A percentile compares a stretch with the other conserved stretches of the same genome.
Evolutionary conservation across 1,140 invertebrate genomes (phyloP).

Genomic region (Papilio machaon): DNA sequence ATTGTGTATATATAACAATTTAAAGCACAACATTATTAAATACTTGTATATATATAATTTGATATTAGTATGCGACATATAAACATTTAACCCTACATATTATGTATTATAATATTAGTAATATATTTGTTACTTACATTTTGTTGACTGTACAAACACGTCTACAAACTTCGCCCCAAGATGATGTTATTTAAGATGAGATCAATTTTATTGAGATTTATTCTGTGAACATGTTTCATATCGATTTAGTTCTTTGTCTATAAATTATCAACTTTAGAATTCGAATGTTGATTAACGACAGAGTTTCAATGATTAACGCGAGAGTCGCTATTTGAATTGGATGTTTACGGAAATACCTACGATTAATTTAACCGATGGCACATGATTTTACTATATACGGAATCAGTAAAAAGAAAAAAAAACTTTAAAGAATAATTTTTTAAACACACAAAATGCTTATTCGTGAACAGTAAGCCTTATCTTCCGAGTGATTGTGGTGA

Average conservation of each 20-base stretch:
- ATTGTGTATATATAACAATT: too few relatives aligned
- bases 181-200: conserved; percentile 77
- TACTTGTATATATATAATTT: too few relatives aligned
- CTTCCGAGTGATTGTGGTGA: neutral
- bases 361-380: neutral
- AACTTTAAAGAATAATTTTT: neutral
- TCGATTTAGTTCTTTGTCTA: conserved; percentile 64
- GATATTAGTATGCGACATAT: too few relatives aligned
- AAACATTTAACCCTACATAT: too few relatives aligned
- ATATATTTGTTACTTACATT: conserved; percentile 3
- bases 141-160: conserved; percentile 56
- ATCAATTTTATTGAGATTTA: conserved; percentile 80
- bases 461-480: neutral
- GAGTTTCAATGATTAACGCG: conserved; percentile 34
- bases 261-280: conserved; percentile 56
- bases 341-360: conserved; percentile 9
- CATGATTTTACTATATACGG: neutral
- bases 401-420: neutral
- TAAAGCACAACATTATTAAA: too few relatives aligned
- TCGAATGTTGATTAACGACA: conserved; percentile 32
- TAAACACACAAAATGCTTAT: neutral
- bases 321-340: neutral
- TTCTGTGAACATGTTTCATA: conserved; percentile 68
- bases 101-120: neutral
- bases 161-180: conserved; percentile 53